Base-by-base conservation (phyloP, 2,113 vertebrate species). In the Perccottus glenii region DNA sequence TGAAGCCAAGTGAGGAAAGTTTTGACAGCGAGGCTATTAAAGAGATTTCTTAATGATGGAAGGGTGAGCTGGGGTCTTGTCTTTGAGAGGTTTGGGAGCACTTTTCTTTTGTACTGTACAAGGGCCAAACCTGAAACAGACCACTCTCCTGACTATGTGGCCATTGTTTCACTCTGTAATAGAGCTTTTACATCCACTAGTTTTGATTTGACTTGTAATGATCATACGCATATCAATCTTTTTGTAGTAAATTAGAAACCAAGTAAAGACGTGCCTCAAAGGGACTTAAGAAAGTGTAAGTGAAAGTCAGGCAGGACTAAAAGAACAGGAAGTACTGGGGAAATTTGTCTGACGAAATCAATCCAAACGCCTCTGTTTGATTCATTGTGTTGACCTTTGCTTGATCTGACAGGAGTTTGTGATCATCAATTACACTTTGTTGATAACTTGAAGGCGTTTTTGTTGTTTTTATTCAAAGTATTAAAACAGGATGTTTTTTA, bases 331-430 rank as follows among this genome's bases (percentile, higher is more conserved):
- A 59, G 65, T 53, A 48, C 49, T 57, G 60, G 49, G 85, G 79
- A 84, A 82, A 82, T 90, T 85, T 85, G 80, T 70, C 27, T 14
- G 19, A 14, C 12, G 42, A 38, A 46, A 36, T 64, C 9, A 0
- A 12, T 44, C 65, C 53, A 59, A 64, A 64, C 58, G 6, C 42
- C 58, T 56, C 56, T 77, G 1, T 87, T 80, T 85, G 63, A 77
- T 68, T 85, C 73, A 66, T 65, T 80, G 71, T 81, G 43, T 60
- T 48, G 27, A 27, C 19, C 19, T 27, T 27, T 1, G 1, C 19
- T 27, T 3, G 19, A 27, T 27, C 19, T 27, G 19, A 27, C 19
- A 27, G 19, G 19, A 27, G 3, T 27, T 27, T 27, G 3, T 27
- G 19, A 27, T 1, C 19, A 1, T 27, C 19, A 27, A 27, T 27